A percentile compares a stretch with the other conserved stretches of the same genome.
Evolutionary conservation across 2,888 invertebrate species (phyloP).

Genomic region (Lamellibrachia satsuma): DNA sequence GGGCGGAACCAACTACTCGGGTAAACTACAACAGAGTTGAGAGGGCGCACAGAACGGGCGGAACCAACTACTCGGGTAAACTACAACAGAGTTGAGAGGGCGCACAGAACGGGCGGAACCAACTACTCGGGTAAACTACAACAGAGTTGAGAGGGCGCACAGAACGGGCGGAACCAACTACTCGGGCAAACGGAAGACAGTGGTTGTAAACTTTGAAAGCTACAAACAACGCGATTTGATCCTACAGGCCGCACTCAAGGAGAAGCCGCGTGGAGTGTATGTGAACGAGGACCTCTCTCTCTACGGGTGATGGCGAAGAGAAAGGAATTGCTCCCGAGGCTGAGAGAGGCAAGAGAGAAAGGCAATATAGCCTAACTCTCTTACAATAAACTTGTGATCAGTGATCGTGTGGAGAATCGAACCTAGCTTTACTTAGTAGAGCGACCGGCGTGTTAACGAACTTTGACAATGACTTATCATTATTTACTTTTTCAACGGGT

Average conservation of each 20-base stretch:
- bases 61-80: not conserved
- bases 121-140: not conserved
- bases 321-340: not conserved
- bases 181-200: not conserved
- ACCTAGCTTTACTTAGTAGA: too few species aligned
- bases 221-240: not conserved
- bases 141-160: not conserved
- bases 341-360: too few species aligned
- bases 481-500: too few species aligned
- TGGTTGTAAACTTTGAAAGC: not conserved
- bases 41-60: not conserved
- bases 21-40: not conserved
- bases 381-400: too few species aligned
- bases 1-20: not conserved
- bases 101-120: not conserved
- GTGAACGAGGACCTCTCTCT: too few species aligned
- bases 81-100: not conserved
- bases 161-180: not conserved
- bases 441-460: too few species aligned
- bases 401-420: too few species aligned
- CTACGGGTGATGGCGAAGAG: not conserved
- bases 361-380: too few species aligned
- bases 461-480: too few species aligned
- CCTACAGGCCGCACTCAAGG: not conserved
- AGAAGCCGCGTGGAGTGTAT: not conserved